Evolutionary conservation across 1,140 invertebrate genomes (phyloP), one percentile per base, ranked within the genome.

Genomic region (Phymastichus coffea): DNA sequence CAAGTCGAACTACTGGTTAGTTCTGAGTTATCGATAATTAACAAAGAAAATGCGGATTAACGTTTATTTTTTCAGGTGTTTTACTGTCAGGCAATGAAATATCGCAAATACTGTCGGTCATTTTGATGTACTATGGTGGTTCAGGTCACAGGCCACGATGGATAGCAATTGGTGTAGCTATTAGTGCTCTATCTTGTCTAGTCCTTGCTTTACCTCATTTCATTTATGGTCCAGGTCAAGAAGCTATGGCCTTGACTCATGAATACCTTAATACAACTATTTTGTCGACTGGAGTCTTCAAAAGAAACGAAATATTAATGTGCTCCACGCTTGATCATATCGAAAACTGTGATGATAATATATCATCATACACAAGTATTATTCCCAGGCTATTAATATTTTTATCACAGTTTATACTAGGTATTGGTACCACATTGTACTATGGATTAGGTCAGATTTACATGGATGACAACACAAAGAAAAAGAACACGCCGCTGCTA

Each of bases 51-150:
- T n/a, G n/a, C n/a, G n/a, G 9, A 23, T 43, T 37, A 25, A 17
- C 33, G n/a, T 12, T 19, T n/a, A 2, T 54, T 54, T 10, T 26
- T 30, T 20, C 19, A 89, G 87, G 87, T 30, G 79, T 88, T 20
- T 83, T 89, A 41, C 74, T 88, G 7, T 87, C 86, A 43, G 87
- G 87, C 20, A 88, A 89, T 75, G 87, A 89, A 76, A 83, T 88
- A 64, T 87, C 86, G 52, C 86, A 88, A 73, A 86, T 87, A 57
- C 62, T 88, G 49, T 84, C 82, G n/a, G 61, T 84, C 54, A 64
- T 86, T 15, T 66, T 87, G 15, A 82, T 82, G 7, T 87, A 86
- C 62, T 83, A 82, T 52, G 85, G 84, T 14, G 81, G 81, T 28
- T 78, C 80, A 14, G 81, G 84, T 19, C 82, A 87, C 66, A 75